Conservation (phyloP, 23 tunicate species). For the Oikopleura dioica region DNA sequence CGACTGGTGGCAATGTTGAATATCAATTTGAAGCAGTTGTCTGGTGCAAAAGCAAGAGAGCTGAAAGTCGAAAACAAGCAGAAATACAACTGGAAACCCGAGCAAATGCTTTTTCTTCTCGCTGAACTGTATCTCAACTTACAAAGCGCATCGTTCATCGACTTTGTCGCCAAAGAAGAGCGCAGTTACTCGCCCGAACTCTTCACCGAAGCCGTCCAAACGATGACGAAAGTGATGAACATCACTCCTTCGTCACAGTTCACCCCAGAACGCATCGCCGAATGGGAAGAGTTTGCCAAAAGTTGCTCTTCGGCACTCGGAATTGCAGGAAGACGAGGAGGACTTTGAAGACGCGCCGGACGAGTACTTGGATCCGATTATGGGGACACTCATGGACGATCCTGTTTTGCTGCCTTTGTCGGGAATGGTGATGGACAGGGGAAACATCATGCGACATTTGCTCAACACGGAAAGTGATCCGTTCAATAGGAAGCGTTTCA, state of each 20-base stretch:
- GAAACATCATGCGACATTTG: constrained; percentile 47
- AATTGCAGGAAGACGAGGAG: background rate
- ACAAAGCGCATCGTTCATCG: constrained; percentile 46
- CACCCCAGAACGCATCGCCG: background rate
- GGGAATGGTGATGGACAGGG: constrained; percentile 74
- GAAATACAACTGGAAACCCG: constrained; percentile 71
- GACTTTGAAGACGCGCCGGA: constrained; percentile 5
- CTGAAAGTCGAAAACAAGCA: constrained; percentile 54
- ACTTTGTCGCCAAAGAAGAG: constrained; percentile 58
- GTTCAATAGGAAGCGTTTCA: constrained; percentile 57
- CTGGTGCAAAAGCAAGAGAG: constrained; percentile 67
- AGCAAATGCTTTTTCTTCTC: constrained; percentile 33
- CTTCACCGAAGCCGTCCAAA: background rate
- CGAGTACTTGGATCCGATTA: constrained; percentile 34
- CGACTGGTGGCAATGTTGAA: constrained; percentile 79
- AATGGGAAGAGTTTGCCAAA: too few relatives aligned
- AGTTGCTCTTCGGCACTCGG: background rate
- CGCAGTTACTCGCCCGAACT: background rate
- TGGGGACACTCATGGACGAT: constrained; percentile 76
- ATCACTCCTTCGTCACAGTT: background rate
- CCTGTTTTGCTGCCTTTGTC: constrained; percentile 73
- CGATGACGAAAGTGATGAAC: background rate
- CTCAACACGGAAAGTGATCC: constrained; percentile 75
- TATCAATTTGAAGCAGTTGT: constrained; percentile 54
- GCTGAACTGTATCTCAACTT: constrained; percentile 60